These are phyloP conservation scores for Paralichthys olivaceus DNA, from an alignment of 2,113 vertebrate species.

Conservation along the genomic window DNA sequence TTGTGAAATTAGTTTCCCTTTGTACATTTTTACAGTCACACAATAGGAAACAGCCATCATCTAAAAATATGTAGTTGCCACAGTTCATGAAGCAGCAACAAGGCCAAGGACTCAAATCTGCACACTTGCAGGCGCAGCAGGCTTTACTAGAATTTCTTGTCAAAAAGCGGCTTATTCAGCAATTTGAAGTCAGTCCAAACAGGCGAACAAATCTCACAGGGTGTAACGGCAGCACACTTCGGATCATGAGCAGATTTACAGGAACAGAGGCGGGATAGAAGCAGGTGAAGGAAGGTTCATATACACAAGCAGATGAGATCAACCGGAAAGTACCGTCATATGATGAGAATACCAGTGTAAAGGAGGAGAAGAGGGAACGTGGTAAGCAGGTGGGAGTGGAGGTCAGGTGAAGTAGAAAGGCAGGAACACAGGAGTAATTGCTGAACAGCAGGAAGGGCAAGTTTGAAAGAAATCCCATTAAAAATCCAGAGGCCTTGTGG, in stretches of 20 bases:
- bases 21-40: neutral
- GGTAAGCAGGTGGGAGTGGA: neutral
- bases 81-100: neutral
- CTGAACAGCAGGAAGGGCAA: too few species aligned
- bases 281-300: neutral
- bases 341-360: too few species aligned
- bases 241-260: neutral
- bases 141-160: conserved; percentile 1
- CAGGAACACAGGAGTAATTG: neutral
- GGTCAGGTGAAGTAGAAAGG: neutral
- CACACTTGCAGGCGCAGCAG: neutral
- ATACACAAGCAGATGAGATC: neutral
- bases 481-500: too few species aligned
- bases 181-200: neutral
- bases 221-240: neutral
- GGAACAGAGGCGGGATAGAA: neutral
- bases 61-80: neutral
- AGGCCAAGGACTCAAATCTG: neutral
- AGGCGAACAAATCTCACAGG: neutral
- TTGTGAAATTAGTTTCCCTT: neutral
- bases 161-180: conserved; percentile 9
- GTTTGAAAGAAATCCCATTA: too few species aligned
- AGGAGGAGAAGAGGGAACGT: neutral
- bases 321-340: neutral
- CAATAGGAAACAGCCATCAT: neutral